Evolutionary conservation across 23 tunicate species (phyloP), one percentile per base, ranked within the genome.

Genomic region (Ascidia mentula): DNA sequence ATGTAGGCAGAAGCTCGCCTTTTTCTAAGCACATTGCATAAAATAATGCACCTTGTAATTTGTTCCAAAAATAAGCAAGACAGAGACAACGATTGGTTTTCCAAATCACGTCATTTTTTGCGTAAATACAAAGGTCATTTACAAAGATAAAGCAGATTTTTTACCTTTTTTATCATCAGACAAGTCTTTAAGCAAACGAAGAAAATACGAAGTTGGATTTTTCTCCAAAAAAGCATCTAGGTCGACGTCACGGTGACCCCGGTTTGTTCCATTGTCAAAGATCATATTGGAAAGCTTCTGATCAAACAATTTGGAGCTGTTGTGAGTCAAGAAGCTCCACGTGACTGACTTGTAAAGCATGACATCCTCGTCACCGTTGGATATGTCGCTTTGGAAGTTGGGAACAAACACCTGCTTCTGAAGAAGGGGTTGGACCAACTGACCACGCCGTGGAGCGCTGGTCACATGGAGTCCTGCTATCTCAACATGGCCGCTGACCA

Each of bases 381-480:
- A 45, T 0, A 77, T 0, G 69, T 77, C 31, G 2, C 34, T 30
- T 31, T 77, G 38, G 69, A 45, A 18, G 31, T 77, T 77, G 7
- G 80, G 69, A 3, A 77, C 80, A 26, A 77, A 77, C 7, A 45
- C 38, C 20, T 77, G 45, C 37, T 24, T 12, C 38, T 77, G 45
- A 37, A 77, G 69, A 37, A 77, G 69, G 13, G 80, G 80, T 45
- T 77, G 69, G 4, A 28, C 36, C 2, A 34, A 45, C 45, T 45
- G 80, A 13, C 69, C 80, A 0, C 80, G 80, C 12, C 36, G 59
- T 30, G 80, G 38, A 1, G 80, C 69, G 32, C 32, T 77, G 38
- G 45, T 40, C 13, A 40, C 45, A 3, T 77, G 69, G 6, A 77
- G 28, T 20, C 37, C 80, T 4, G 37, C 15, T 1, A 77, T 17